These are phyloP conservation scores for Leucozona laternaria DNA, from an alignment of 2,888 invertebrate genomes.

Conservation along the genomic window DNA sequence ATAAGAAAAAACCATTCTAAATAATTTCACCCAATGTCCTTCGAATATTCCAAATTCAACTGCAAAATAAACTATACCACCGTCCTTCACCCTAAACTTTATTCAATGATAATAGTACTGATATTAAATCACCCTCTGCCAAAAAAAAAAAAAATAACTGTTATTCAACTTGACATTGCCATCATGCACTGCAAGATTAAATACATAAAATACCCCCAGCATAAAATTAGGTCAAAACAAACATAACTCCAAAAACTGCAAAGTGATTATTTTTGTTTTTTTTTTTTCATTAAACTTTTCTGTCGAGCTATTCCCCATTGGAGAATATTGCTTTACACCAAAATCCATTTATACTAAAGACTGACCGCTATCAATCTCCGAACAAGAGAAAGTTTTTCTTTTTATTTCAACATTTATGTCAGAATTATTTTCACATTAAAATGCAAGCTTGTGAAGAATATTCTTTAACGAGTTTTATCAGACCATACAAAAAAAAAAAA, in stretches of 20 bases:
- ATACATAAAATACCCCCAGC: slow-evolving; percentile 16
- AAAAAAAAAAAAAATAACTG: slow-evolving; percentile 7
- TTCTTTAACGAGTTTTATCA: slow-evolving; percentile 2
- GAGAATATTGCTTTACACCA: not conserved
- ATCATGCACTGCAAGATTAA: slow-evolving; percentile 25
- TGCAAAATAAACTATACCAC: slow-evolving; percentile 22
- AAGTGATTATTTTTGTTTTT: not conserved
- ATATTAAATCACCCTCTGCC: slow-evolving; percentile 1
- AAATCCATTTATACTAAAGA: not conserved
- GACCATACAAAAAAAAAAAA: not conserved
- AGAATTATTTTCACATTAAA: slow-evolving; percentile 2
- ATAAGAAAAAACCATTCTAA: slow-evolving; percentile 14
- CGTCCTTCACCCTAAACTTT: slow-evolving; percentile 32
- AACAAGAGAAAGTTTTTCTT: slow-evolving; percentile 4
- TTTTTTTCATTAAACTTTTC: slow-evolving; percentile 9
- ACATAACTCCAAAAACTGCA: slow-evolving; percentile 23
- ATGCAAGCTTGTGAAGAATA: slow-evolving; percentile 2
- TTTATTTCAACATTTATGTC: not conserved
- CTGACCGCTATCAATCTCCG: slow-evolving; percentile 24
- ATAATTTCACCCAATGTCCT: not conserved
- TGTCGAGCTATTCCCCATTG: not conserved
- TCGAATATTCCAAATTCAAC: slow-evolving; percentile 17
- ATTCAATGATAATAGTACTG: slow-evolving; percentile 7
- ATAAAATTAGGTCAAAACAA: slow-evolving; percentile 30
- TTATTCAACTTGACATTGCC: slow-evolving; percentile 31